These are phyloP conservation scores for Tinea semifulvella DNA, from an alignment of 2,888 invertebrate species.

Conservation along the genomic window DNA sequence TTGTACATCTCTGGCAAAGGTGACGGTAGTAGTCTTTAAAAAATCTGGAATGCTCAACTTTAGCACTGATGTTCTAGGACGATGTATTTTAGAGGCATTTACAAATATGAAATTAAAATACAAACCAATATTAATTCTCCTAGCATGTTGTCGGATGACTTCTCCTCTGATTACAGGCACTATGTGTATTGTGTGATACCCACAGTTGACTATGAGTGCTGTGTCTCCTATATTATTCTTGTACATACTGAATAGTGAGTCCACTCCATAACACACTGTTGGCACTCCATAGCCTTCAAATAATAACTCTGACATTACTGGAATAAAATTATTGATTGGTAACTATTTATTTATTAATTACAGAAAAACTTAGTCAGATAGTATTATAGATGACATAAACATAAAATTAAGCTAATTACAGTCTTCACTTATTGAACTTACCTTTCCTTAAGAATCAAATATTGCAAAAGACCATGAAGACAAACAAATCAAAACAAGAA, in stretches of 20 bases:
- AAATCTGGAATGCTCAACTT: too few relatives aligned
- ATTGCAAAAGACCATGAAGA: too few relatives aligned
- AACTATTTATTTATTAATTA: background rate
- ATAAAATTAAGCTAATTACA: background rate
- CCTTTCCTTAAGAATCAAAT: too few relatives aligned
- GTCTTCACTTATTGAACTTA: background rate
- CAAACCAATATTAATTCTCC: constrained; percentile 83
- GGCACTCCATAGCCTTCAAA: constrained; percentile 94
- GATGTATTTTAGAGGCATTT: too few relatives aligned
- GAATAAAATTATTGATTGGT: constrained; percentile 9
- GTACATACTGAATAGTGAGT: constrained; percentile 80
- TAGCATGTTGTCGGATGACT: constrained; percentile 73
- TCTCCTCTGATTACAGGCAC: constrained; percentile 81
- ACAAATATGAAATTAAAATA: constrained; percentile 2
- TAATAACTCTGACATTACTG: constrained; percentile 93
- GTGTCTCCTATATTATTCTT: constrained; percentile 69
- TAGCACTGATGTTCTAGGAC: too few relatives aligned
- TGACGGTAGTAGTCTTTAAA: too few relatives aligned
- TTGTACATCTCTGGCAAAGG: too few relatives aligned
- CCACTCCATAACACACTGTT: constrained; percentile 86
- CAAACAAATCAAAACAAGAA: too few relatives aligned
- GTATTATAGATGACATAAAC: background rate
- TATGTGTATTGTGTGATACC: constrained; percentile 89
- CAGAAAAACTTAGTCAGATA: background rate
- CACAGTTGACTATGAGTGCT: constrained; percentile 83